Percentiles rank a stretch among this genome's conserved stretches.
phyloP scores from a whole-genome alignment of 1,140 invertebrate species.

The Lepidurus couesii region DNA sequence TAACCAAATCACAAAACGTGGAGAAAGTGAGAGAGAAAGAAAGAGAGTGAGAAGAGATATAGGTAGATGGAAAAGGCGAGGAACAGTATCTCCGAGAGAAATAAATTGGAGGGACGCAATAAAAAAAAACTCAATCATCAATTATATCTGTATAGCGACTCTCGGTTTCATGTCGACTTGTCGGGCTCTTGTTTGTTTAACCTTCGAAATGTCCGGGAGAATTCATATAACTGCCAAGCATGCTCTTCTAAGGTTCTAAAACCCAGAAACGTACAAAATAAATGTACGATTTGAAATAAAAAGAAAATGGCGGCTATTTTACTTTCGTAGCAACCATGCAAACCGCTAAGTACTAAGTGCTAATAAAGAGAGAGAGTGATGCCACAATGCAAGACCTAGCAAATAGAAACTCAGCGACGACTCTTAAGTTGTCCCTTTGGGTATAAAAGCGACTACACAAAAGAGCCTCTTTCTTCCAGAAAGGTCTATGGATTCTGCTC shows the following conservation, averaged over 20 bases:
- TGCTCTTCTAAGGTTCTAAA: not conserved
- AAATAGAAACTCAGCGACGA: not conserved
- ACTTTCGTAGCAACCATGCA: not conserved
- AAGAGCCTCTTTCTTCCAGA: no score
- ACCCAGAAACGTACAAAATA: not conserved
- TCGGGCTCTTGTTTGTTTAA: not conserved
- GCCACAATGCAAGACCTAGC: conserved; percentile 17
- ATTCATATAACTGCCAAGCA: conserved; percentile 1
- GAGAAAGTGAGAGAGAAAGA: conserved; percentile 22
- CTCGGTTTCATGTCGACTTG: not conserved
- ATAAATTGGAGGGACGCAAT: not conserved
- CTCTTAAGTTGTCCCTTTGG: not conserved
- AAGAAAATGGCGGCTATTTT: not conserved
- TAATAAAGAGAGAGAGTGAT: not conserved
- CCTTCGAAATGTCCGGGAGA: not conserved
- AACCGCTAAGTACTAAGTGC: not conserved
- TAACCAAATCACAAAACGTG: conserved; percentile 19
- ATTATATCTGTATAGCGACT: not conserved
- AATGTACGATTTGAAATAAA: not conserved
- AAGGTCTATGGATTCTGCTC: no score
- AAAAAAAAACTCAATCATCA: not conserved
- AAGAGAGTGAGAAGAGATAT: conserved; percentile 25
- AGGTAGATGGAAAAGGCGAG: conserved; percentile 26
- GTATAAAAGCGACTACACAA: no score
- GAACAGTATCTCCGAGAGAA: conserved; percentile 6